Evolutionary conservation across 2,797 vertebrate species (phyloP).

Genomic region (Micropoecilia bifurca): DNA sequence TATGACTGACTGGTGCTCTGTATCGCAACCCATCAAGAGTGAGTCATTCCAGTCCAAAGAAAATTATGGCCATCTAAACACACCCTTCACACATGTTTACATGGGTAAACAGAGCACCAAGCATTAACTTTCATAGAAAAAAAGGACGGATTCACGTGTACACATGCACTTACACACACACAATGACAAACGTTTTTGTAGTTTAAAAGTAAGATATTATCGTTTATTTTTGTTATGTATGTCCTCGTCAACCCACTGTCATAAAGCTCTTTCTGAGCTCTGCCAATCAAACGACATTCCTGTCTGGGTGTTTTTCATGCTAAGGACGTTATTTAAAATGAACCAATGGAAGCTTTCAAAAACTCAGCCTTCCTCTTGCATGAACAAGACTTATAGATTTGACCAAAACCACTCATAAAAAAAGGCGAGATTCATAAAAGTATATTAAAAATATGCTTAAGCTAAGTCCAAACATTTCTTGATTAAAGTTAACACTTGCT

Average conservation of each 20-base stretch:
- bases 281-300: too few relatives aligned
- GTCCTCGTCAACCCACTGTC: not conserved
- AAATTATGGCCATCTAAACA: conserved; percentile 66
- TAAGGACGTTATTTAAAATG: not conserved
- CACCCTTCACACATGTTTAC: conserved; percentile 46
- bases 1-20: conserved; percentile 64
- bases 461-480: not conserved
- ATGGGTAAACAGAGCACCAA: conserved; percentile 34
- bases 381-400: not conserved
- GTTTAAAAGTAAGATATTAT: conserved; percentile 3
- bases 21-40: conserved; percentile 67
- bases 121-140: conserved; percentile 13
- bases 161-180: not conserved
- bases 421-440: not conserved
- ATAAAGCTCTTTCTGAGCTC: not conserved
- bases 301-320: not conserved
- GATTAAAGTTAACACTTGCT: not conserved
- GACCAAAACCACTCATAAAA: not conserved
- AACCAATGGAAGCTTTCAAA: not conserved
- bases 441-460: not conserved
- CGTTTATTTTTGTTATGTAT: not conserved
- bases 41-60: conserved; percentile 69
- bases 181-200: not conserved
- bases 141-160: not conserved
- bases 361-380: not conserved